phyloP scores from a whole-genome alignment of 2,113 vertebrate genomes.

The Craseonycteris thonglongyai region DNA sequence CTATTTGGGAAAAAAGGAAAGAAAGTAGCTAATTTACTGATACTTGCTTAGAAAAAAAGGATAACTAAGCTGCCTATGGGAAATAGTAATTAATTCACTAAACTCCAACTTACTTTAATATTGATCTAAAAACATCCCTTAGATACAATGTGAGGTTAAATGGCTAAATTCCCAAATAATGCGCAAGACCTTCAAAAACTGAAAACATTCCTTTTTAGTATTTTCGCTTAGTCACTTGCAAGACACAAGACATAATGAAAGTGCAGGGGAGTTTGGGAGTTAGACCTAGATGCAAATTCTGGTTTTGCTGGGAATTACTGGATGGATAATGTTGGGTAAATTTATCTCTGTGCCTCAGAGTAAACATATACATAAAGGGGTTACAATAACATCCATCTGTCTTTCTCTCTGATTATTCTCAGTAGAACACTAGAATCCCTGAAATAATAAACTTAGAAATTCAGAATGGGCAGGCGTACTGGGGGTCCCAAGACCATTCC shows the following conservation, averaged over 20 bases:
- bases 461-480: neutral
- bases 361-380: neutral
- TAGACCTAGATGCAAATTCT: neutral
- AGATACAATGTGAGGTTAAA: constrained; percentile 36
- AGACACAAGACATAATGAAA: neutral
- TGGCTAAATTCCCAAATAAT: neutral
- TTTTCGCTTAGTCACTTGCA: neutral
- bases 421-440: neutral
- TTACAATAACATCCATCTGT: neutral
- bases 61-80: neutral
- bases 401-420: neutral
- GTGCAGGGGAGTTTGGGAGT: neutral
- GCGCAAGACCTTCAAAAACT: neutral
- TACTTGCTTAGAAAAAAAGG: neutral
- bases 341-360: neutral
- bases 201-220: neutral
- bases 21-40: neutral
- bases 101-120: constrained; percentile 30
- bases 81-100: constrained; percentile 13
- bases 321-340: neutral
- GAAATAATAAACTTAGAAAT: neutral
- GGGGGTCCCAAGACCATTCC: neutral
- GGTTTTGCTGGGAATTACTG: neutral
- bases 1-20: neutral
- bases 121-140: constrained; percentile 50